Evolutionary conservation across 2,113 vertebrate genomes (phyloP), one percentile per base, ranked within the genome.

Genomic region (Nesospiza acunhae): DNA sequence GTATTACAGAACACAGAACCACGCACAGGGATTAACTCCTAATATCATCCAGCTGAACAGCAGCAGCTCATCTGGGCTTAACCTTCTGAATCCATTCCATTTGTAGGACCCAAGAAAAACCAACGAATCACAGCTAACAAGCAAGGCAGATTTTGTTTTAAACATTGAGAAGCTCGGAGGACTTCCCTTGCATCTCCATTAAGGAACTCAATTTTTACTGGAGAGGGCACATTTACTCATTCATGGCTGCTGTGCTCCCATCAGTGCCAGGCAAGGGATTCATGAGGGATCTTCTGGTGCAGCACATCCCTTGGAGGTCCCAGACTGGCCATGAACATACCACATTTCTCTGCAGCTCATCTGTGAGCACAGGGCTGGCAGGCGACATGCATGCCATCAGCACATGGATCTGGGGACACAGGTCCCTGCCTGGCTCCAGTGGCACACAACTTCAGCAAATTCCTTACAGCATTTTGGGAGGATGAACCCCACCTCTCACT

Each of bases 31-130:
- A 96, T 97, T 97, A 97, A 93, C 72, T 96, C 72, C 87, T 97
- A 97, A 96, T 95, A 93, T 97, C 96, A 94, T 96, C 84, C 94
- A 95, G 91, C 89, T 94, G 91, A 96, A 92, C 84, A 85, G 70
- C 79, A 50, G 93, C 80, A 95, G 91, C 93, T 96, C 94, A 97
- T 90, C 95, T 87, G 91, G 93, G 82, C n/a, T 95, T 97, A 94
- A 91, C 93, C 91, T 96, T 44, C 78, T 66, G 53, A 93, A 90
- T 94, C 87, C 78, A 67, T 58, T 84, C 92, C 93, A 95, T 85
- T 95, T 95, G 89, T 30, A 62, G 80, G 79, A 72, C 37, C 47
- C 20, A 77, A 85, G 70, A 27, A 88, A 87, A 97, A 94, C 24
- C 78, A 89, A 59, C 50, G 90, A 89, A 84, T 59, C 76, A 84